phyloP scores from a whole-genome alignment of 1,140 invertebrate species.

The Drosophila pandora region DNA sequence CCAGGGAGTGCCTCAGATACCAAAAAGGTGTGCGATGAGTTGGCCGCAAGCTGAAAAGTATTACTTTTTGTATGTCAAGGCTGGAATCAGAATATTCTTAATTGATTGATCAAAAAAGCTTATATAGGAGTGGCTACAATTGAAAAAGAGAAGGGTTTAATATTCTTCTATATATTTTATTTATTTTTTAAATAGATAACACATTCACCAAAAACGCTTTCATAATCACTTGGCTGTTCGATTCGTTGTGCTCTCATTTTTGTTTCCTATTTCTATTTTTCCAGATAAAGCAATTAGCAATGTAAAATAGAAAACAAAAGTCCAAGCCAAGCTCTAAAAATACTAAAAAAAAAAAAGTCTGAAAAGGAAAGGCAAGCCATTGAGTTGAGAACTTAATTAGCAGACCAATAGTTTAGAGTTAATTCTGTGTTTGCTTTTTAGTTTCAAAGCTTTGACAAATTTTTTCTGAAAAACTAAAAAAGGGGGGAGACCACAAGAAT shows the following conservation, averaged over 20 bases:
- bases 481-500: conserved; percentile 9
- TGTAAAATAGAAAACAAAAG: conserved; percentile 63
- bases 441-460: conserved; percentile 50
- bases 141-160: not conserved
- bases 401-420: conserved; percentile 11
- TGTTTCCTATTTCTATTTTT: conserved; percentile 14
- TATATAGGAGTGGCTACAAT: conserved; percentile 8
- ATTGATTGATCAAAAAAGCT: not conserved
- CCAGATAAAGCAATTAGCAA: conserved; percentile 57
- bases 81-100: conserved; percentile 8
- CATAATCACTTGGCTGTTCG: conserved; percentile 36
- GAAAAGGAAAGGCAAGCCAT: conserved; percentile 54
- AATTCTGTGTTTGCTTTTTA: conserved; percentile 11
- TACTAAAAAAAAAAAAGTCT: conserved; percentile 17
- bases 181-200: too few species aligned
- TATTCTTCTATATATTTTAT: not conserved
- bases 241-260: conserved; percentile 72
- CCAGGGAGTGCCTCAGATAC: conserved; percentile 7
- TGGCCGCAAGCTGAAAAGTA: not conserved
- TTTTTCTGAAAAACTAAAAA: conserved; percentile 54
- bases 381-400: conserved; percentile 57
- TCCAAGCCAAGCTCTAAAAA: conserved; percentile 27
- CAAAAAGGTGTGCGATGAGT: not conserved
- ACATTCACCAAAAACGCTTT: not conserved
- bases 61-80: conserved; percentile 12